Evolutionary conservation across 1,140 invertebrate genomes (phyloP).

Genomic region (Schlechtendalia chinensis): DNA sequence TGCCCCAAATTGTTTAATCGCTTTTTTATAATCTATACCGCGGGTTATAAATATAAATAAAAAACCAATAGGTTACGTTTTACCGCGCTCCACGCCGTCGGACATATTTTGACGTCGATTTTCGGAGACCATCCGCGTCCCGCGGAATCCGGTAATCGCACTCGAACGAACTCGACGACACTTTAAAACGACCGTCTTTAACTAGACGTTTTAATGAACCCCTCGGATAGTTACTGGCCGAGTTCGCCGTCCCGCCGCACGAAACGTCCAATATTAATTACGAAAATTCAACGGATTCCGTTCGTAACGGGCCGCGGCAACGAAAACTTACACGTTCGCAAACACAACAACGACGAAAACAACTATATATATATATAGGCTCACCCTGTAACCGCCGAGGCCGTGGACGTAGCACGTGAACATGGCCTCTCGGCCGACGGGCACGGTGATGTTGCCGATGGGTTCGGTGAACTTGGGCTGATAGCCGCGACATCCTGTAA

Average conservation of each 20-base stretch:
- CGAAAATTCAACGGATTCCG: background rate
- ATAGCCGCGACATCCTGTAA: slow-evolving; percentile 60
- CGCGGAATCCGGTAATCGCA: slow-evolving; percentile 1
- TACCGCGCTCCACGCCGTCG: no score
- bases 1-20: no score
- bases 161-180: slow-evolving; percentile 16
- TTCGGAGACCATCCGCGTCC: no score
- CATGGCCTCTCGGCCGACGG: slow-evolving; percentile 79
- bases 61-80: no score
- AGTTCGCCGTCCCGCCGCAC: background rate
- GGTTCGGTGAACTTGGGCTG: slow-evolving; percentile 81
- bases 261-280: background rate
- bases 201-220: slow-evolving; percentile 32
- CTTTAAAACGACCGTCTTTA: background rate
- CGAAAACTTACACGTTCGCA: no score
- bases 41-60: no score
- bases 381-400: slow-evolving; percentile 86
- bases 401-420: slow-evolving; percentile 84
- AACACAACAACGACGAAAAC: no score
- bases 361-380: no score
- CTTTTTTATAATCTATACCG: no score
- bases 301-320: no score
- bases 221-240: background rate
- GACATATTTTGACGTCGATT: background rate
- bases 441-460: slow-evolving; percentile 78